Evolutionary conservation across 2,797 vertebrate genomes (phyloP).

Genomic region (Liparis tanakae): DNA sequence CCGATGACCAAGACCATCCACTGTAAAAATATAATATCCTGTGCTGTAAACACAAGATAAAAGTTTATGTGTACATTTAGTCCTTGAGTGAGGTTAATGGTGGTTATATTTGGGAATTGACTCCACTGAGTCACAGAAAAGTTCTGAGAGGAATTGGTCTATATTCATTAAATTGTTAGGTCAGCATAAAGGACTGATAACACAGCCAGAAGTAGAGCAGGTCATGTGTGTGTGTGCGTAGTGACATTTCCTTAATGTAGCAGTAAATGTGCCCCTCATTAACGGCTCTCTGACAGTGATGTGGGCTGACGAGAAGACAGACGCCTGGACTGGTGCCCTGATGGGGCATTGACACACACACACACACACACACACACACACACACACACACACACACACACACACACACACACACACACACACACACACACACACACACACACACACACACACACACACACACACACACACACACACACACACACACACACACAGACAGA

Average conservation of each 20-base stretch:
- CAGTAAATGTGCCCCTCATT: conserved; percentile 92
- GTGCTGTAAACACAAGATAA: too few species aligned
- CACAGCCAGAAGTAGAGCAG: conserved; percentile 8
- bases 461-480: conserved; percentile 3
- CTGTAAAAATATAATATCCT: too few species aligned
- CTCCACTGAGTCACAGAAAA: not conserved
- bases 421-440: conserved; percentile 9
- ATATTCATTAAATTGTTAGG: not conserved
- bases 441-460: conserved; percentile 10
- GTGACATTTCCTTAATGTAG: conserved; percentile 96
- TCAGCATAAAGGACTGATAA: conserved; percentile 30
- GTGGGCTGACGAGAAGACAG: conserved; percentile 82
- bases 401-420: conserved; percentile 8
- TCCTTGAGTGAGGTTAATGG: not conserved
- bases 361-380: conserved; percentile 13
- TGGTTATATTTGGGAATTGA: not conserved
- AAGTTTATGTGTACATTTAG: too few species aligned
- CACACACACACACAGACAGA: not conserved
- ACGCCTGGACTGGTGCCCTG: conserved; percentile 69
- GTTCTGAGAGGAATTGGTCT: not conserved
- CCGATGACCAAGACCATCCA: too few species aligned
- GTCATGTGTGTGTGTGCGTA: conserved; percentile 53
- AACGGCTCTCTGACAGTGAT: conserved; percentile 90
- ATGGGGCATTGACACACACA: conserved; percentile 26
- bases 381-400: conserved; percentile 6